phyloP scores from a whole-genome alignment of 2,888 invertebrate genomes.

The Galerucella calmariensis region DNA sequence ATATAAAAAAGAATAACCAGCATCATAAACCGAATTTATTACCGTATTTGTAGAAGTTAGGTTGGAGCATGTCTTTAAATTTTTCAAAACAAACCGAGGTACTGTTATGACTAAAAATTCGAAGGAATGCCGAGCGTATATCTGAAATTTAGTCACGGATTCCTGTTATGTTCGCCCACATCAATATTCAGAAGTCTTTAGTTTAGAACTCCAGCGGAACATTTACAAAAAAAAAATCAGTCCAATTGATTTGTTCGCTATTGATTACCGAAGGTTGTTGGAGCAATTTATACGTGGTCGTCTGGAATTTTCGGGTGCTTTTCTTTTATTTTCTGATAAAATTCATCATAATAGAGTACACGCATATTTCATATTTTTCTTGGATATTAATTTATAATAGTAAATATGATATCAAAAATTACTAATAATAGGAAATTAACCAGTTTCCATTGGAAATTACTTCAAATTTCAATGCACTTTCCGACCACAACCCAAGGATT shows the following conservation, averaged over 20 bases:
- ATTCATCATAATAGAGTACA: too few relatives aligned
- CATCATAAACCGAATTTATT: slow-evolving; percentile 19
- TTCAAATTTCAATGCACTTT: too few relatives aligned
- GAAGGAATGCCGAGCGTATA: slow-evolving; percentile 43
- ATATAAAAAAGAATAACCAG: slow-evolving; percentile 5
- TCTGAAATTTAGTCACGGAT: slow-evolving; percentile 44
- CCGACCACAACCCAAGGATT: too few relatives aligned
- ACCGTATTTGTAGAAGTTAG: slow-evolving; percentile 5
- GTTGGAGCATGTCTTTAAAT: background rate
- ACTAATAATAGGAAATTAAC: too few relatives aligned
- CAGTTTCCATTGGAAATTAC: too few relatives aligned
- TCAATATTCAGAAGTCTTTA: slow-evolving; percentile 15
- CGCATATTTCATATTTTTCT: too few relatives aligned
- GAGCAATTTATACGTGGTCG: too few relatives aligned
- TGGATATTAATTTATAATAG: too few relatives aligned
- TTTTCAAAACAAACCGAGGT: slow-evolving; percentile 37
- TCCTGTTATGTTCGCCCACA: slow-evolving; percentile 39
- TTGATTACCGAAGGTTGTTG: too few relatives aligned
- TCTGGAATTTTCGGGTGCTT: too few relatives aligned
- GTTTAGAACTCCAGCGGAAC: slow-evolving; percentile 11
- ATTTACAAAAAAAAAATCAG: slow-evolving; percentile 7
- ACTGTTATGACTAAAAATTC: slow-evolving; percentile 46
- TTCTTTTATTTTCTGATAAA: too few relatives aligned
- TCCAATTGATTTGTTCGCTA: background rate
- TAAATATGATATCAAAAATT: too few relatives aligned